Base-by-base conservation (phyloP, 2,113 vertebrate species). In the Hemichromis elongatus region DNA sequence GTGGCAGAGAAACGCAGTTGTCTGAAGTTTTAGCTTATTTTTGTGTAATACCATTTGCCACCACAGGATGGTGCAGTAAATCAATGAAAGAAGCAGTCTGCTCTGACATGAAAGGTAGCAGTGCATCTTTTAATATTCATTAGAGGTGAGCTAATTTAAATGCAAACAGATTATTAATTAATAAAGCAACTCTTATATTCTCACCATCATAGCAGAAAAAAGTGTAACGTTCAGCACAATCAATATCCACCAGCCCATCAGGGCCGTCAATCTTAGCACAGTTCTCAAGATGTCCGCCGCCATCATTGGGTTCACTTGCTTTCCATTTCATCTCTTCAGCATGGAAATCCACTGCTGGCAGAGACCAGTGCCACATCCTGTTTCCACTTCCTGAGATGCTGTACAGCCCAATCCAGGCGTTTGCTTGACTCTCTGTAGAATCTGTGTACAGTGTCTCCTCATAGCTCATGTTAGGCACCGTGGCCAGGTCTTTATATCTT, bases 401-500 rank as follows among this genome's bases (percentile, higher is more conserved):
- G 40, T 1, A 26, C 66, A 70, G 37, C 66, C 21, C 66, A 70
- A 45, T 70, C 66, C 66, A 70, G 21, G 37, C 13, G 1, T 40
- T 12, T 7, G 18, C 3, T 66, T 45, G 66, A 45, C 10, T 70
- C 8, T 26, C 3, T 45, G 8, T 42, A 26, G 5, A 45, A 4
- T 70, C 13, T 45, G 0, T 26, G 66, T 45, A 18, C 13, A 70
- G 21, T 26, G 13, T 10, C 37, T 1, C 37, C 37, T 0, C 18
- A 45, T 45, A 70, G 26, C 4, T 70, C 66, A 70, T 4, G 8
- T 70, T 7, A 42, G 13, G 37, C 37, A 45, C 37, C 26, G 66
- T 45, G 13, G 66, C 66, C 66, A 70, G 66, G 40, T 70, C 66
- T 70, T 45, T 70, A 70, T 10, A 2, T 16, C 1, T 0, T 26